phyloP scores from a whole-genome alignment of 1,140 invertebrate genomes.

The Sycophaga agraensis region DNA sequence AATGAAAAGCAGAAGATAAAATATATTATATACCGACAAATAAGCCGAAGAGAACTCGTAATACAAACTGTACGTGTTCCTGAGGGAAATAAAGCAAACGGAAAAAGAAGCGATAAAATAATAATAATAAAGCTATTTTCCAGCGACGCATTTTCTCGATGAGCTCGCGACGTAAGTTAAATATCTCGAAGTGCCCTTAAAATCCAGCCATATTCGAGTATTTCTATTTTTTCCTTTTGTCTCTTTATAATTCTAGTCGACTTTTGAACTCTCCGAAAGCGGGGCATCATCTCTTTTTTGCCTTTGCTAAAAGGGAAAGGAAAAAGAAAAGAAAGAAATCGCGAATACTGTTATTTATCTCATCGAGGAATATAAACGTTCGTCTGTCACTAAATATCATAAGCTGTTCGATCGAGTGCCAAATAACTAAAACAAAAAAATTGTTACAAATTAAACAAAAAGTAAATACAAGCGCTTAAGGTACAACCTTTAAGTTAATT shows the following conservation, averaged over 20 bases:
- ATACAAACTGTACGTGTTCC: conserved; percentile 8
- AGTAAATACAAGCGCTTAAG: not conserved
- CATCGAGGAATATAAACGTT: conserved; percentile 8
- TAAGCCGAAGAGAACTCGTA: conserved; percentile 17
- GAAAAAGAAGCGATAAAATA: not conserved
- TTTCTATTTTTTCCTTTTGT: conserved; percentile 13
- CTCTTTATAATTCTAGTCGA: conserved; percentile 28
- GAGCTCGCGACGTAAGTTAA: not conserved
- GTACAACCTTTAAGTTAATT: not conserved
- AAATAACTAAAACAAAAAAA: conserved; percentile 9
- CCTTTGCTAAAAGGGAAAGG: not conserved
- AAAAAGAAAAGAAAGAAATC: conserved; percentile 1
- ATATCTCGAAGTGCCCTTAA: conserved; percentile 17
- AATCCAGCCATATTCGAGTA: conserved; percentile 4
- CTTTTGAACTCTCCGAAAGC: conserved; percentile 19
- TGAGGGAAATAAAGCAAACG: conserved; percentile 9
- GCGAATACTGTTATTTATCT: not conserved
- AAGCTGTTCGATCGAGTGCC: conserved; percentile 28
- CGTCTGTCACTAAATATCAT: not conserved
- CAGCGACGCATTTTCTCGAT: conserved; percentile 20
- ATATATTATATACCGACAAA: conserved; percentile 14
- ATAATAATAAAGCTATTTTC: not conserved
- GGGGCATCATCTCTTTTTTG: not conserved
- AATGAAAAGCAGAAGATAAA: not conserved
- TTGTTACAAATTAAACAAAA: conserved; percentile 10